Evolutionary conservation across 1,140 invertebrate species (phyloP), one percentile per base, ranked within the genome.

Genomic region (Aleiodes sp.): DNA sequence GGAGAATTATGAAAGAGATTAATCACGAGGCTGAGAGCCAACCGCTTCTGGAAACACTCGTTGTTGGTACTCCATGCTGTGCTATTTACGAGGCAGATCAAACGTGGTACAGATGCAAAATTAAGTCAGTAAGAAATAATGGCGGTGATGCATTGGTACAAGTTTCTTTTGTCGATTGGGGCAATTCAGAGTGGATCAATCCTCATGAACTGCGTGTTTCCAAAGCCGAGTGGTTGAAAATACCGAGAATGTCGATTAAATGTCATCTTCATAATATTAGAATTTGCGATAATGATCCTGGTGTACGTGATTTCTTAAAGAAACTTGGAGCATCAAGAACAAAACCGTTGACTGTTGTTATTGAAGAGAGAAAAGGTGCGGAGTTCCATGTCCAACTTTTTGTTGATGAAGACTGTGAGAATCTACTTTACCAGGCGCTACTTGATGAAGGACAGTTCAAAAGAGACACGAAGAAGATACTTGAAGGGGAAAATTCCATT

Each of bases 131-230:
- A 4, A 35, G 10, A 26, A 41, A 43, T 43, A 9, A 63, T 28
- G 61, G 33, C 0, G 31, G 14, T 10, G 29, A 28, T 52, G 19
- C 41, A 8, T 31, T 52, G 10, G 82, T 89, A 65, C 72, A 82
- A 3, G 87, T 92, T 1, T 77, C 85, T 65, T 92, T 89, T 73
- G 80, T 92, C 1, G 91, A 93, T 76, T 92, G 88, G 71, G 91
- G 91, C 0, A 92, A 92, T 66, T 77, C 84, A 60, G 87, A 89
- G 71, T 46, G 60, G 4, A 6, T 73, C 2, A 21, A 72, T 39
- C 21, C 37, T 6, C 14, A 61, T 24, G 28, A 73, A 56, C 56
- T 84, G 12, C 67, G 70, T 19, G 12, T n/a, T 0, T 56, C 77
- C 2, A 81, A 80, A 12, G 26, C 76, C 1, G 70, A 81, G 57